Base-by-base conservation (phyloP, 2,797 vertebrate genomes). In the Lepus townsendii region DNA sequence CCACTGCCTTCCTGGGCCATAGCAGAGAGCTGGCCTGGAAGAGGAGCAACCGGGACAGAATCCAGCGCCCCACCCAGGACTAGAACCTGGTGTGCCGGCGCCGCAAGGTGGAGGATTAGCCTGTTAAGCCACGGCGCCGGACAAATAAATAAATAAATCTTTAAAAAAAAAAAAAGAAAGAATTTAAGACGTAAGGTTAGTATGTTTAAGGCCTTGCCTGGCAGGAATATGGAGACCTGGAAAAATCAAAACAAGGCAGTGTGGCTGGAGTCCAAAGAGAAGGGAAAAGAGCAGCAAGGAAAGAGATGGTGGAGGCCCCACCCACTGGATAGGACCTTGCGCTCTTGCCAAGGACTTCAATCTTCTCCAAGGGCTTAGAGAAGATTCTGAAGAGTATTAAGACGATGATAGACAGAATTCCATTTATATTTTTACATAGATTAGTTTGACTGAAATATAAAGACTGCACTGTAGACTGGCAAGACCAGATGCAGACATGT, bases 301-400 rank as follows among this genome's bases (percentile, higher is more conserved):
- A 86, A 84, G 26, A 86, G 32, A 83, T 35, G 17, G 22, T 5
- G 32, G 42, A 57, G 27, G 35, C 7, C 27, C 82, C 24, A 50
- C 30, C 11, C 82, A 12, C 13, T n/a, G 50, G 22, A 79, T 32
- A 71, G 38, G 22, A 14, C 30, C 63, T 92, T 50, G n/a, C 30
- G 7, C 13, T 38, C 57, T 73, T 50, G 27, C 14, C 77, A 63
- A 85, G 63, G 35, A 88, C 84, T 71, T 19, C 4, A 7, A 83
- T 32, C 63, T 88, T 94, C 50, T n/a, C 30, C 54, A 63, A 52
- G 0, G 42, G 50, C 24, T 76, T 2, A 79, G 52, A 76, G 63
- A 96, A 79, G 47, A n/a, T 47, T 94, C 5, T 63, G 47, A 75
- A 79, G 38, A 86, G 19, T 27, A 2, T 76, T 87, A 75, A 89